Conservation (phyloP, 2,888 invertebrate species). For the Troglohyphantes excavatus region DNA sequence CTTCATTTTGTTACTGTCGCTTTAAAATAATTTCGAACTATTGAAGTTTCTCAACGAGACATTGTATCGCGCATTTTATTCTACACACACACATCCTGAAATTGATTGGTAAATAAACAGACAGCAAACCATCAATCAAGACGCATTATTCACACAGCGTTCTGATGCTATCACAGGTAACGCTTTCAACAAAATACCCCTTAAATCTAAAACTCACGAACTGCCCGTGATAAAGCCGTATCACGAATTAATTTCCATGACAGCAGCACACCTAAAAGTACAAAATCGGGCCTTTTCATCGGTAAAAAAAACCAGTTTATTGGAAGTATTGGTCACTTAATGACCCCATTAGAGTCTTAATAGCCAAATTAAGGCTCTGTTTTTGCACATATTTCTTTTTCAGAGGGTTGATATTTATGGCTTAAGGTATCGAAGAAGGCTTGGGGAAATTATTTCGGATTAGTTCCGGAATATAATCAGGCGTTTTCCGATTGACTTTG, state of each 20-base stretch:
- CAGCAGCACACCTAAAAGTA: constrained; percentile 17
- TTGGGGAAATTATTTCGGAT: neutral
- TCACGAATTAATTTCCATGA: constrained; percentile 35
- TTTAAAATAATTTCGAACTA: too few relatives aligned
- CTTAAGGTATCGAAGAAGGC: constrained; percentile 4
- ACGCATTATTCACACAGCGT: neutral
- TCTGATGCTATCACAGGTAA: neutral
- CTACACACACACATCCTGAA: neutral
- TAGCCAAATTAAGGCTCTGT: neutral
- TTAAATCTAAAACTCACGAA: constrained; percentile 31
- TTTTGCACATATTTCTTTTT: constrained; percentile 1
- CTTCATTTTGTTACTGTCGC: too few relatives aligned
- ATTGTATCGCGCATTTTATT: too few relatives aligned
- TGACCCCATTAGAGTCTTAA: constrained; percentile 31
- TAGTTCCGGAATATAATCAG: neutral
- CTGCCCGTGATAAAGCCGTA: constrained; percentile 12
- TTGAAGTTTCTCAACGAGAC: too few relatives aligned
- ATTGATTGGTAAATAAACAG: neutral
- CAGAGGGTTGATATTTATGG: constrained; percentile 9
- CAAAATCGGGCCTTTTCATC: constrained; percentile 17
- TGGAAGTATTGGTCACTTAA: constrained; percentile 22
- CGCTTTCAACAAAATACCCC: constrained; percentile 10
- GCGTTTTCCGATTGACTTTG: neutral
- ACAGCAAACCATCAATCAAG: neutral
- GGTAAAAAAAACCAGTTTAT: constrained; percentile 43